These are phyloP conservation scores for Pseudomyrmex pallidus DNA, from an alignment of 1,140 invertebrate genomes.

Conservation along the genomic window DNA sequence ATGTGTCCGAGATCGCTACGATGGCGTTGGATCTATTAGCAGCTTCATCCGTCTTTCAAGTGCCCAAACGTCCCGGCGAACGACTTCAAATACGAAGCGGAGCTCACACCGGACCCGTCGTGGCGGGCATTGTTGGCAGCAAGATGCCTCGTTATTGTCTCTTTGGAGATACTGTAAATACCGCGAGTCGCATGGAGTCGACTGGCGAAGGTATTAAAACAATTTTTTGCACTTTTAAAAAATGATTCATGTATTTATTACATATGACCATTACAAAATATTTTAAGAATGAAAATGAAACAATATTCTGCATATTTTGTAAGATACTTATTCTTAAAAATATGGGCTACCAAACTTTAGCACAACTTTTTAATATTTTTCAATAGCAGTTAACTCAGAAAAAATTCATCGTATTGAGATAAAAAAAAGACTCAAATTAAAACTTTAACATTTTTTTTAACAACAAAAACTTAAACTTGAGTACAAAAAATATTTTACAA, in stretches of 20 bases:
- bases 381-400: no score
- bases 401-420: no score
- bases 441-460: no score
- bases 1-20: slow-evolving; percentile 96
- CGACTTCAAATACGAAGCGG: slow-evolving; percentile 95
- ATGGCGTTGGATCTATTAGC: slow-evolving; percentile 95
- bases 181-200: slow-evolving; percentile 97
- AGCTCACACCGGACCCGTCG: slow-evolving; percentile 94
- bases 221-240: neutral
- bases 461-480: no score
- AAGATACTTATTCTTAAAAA: no score
- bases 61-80: slow-evolving; percentile 94
- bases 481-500: no score
- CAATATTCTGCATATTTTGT: no score
- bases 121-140: slow-evolving; percentile 94
- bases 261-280: no score
- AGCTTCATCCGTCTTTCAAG: slow-evolving; percentile 93
- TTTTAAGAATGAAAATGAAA: no score
- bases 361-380: no score
- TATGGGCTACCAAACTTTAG: no score
- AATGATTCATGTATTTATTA: neutral
- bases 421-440: no score
- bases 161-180: slow-evolving; percentile 97
- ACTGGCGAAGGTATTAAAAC: slow-evolving; percentile 89
- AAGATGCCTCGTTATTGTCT: slow-evolving; percentile 97